These are phyloP conservation scores for Polyploca ridens DNA, from an alignment of 2,888 invertebrate species.

Conservation along the genomic window DNA sequence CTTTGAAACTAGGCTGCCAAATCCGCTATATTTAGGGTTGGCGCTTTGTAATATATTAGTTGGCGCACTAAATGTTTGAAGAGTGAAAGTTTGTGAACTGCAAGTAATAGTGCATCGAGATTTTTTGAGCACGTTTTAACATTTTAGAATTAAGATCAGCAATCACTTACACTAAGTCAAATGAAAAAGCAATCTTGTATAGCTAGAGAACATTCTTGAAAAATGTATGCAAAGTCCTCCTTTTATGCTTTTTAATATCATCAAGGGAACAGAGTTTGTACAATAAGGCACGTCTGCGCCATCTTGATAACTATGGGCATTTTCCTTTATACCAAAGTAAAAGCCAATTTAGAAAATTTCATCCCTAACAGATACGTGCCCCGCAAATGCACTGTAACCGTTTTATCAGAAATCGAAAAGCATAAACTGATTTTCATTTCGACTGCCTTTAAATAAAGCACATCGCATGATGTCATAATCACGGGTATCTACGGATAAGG, in stretches of 20 bases:
- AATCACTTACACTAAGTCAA: too few species aligned
- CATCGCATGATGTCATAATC: slow-evolving; percentile 8
- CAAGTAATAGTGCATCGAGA: too few species aligned
- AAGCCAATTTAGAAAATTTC: neutral
- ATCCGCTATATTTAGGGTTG: slow-evolving; percentile 28
- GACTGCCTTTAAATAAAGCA: neutral
- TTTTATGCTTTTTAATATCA: too few species aligned
- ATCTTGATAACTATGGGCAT: neutral
- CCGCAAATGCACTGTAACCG: neutral
- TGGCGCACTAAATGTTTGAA: too few species aligned
- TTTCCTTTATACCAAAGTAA: neutral
- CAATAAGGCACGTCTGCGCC: too few species aligned
- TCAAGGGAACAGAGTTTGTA: too few species aligned
- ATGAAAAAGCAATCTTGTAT: too few species aligned
- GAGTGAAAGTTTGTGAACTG: neutral
- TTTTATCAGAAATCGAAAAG: neutral
- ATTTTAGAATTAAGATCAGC: too few species aligned
- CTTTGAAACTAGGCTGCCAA: slow-evolving; percentile 34
- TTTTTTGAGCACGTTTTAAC: too few species aligned
- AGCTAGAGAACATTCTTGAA: too few species aligned
- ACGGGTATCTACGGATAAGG: neutral
- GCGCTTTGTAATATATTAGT: too few species aligned
- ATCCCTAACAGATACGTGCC: neutral
- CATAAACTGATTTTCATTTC: neutral
- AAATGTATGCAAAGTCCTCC: too few species aligned